A percentile compares a stretch with the other conserved stretches of the same genome.
Evolutionary conservation across 2,113 vertebrate genomes (phyloP).

Genomic region (Apteryx mantelli): DNA sequence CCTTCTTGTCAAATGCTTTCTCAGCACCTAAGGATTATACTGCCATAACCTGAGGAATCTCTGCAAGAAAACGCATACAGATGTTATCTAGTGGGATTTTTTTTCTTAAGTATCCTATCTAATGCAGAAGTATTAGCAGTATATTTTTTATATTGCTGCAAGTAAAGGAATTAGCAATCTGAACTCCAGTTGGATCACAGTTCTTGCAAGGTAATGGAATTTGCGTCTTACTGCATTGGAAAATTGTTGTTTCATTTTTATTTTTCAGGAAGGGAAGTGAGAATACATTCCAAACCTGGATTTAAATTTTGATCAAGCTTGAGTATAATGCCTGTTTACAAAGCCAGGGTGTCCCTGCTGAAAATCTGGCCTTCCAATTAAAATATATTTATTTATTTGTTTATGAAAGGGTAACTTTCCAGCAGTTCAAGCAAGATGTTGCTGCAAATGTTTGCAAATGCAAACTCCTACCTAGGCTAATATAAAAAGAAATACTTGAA

Average conservation of each 20-base stretch:
- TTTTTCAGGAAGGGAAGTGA: neutral
- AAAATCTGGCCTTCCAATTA: neutral
- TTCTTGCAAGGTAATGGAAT: neutral
- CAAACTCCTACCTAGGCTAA: neutral
- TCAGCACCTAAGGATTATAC: neutral
- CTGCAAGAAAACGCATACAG: neutral
- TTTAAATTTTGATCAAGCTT: neutral
- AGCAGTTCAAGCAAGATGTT: neutral
- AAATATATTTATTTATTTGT: slow-evolving; percentile 6
- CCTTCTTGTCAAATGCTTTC: neutral
- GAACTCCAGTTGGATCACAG: neutral
- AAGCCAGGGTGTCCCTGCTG: neutral
- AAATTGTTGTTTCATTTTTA: neutral
- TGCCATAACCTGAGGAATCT: neutral
- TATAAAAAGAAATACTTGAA: neutral
- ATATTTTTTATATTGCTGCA: neutral
- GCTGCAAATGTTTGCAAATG: neutral
- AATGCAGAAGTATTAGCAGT: neutral
- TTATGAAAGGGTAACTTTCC: neutral
- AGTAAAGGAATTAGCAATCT: slow-evolving; percentile 26
- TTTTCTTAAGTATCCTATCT: neutral
- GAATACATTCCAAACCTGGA: neutral
- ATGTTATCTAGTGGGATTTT: neutral
- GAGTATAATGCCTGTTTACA: neutral
- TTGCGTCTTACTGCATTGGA: neutral